A percentile compares a stretch with the other conserved stretches of the same genome.
These are phyloP conservation scores for Sebastes taczanowskii DNA, from an alignment of 2,797 vertebrate genomes.

Conservation along the genomic window DNA sequence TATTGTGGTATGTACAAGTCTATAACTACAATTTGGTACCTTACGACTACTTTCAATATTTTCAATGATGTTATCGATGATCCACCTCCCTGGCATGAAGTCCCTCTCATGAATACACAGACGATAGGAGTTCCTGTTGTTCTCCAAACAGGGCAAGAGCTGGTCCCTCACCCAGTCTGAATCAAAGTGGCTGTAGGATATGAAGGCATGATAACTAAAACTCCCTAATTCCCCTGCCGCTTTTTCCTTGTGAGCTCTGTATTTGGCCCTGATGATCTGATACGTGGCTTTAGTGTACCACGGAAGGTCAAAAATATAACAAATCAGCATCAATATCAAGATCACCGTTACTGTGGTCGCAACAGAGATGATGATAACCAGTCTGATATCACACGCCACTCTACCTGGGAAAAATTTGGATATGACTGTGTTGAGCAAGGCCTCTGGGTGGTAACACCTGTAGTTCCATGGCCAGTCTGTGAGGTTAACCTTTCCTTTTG, in stretches of 20 bases:
- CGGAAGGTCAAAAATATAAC: slow-evolving; percentile 82
- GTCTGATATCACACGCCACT: slow-evolving; percentile 81
- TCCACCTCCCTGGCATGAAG: slow-evolving; percentile 89
- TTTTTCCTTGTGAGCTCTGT: slow-evolving; percentile 75
- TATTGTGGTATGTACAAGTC: not conserved
- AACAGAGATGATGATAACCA: slow-evolving; percentile 82
- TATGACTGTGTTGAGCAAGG: slow-evolving; percentile 80
- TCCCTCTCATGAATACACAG: slow-evolving; percentile 91
- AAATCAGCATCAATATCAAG: slow-evolving; percentile 74
- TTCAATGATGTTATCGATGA: slow-evolving; percentile 93
- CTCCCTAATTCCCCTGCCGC: not conserved
- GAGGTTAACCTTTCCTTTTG: slow-evolving; percentile 70
- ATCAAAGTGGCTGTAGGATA: slow-evolving; percentile 89
- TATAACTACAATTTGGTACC: slow-evolving; percentile 54
- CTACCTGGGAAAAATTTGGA: slow-evolving; percentile 76
- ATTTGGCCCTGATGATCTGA: slow-evolving; percentile 84
- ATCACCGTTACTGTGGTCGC: slow-evolving; percentile 74
- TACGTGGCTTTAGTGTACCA: slow-evolving; percentile 88
- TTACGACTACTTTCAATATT: slow-evolving; percentile 89
- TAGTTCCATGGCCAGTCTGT: slow-evolving; percentile 87
- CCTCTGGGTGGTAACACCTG: slow-evolving; percentile 86
- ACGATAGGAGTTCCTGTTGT: slow-evolving; percentile 78
- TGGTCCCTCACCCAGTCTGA: slow-evolving; percentile 87
- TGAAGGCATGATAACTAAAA: slow-evolving; percentile 87
- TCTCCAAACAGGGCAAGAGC: slow-evolving; percentile 84